Evolutionary conservation across 2,888 invertebrate genomes (phyloP), one percentile per base, ranked within the genome.

Genomic region (Unio delphinus): DNA sequence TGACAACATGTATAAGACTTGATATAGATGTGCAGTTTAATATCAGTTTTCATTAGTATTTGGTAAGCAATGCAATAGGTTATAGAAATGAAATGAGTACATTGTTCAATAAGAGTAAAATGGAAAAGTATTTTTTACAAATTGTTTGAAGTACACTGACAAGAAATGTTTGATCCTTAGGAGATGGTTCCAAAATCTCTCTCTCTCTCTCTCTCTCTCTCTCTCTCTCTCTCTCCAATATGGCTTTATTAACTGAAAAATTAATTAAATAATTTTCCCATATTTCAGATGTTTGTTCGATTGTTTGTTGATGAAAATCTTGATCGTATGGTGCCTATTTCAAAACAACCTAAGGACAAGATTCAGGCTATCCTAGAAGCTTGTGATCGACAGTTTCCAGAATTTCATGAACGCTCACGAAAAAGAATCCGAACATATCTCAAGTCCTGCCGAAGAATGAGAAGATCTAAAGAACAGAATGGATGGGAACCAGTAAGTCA

Each of bases 341-440:
- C 97, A 67, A 97, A 98, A 89, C 98, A 98, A 91, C 98, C 98
- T 15, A 98, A 98, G 90, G 98, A 98, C 90, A 98, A 98, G 92
- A 96, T 98, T 81, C 97, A 98, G 89, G 98, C 97, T 28, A 98
- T 98, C 89, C 96, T 98, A 78, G 98, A 98, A 90, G 97, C 97
- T 28, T 98, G 98, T 91, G 96, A 97, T 75, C 92, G 98, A 83
- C 98, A 98, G 92, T 98, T 98, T 89, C 97, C 98, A 72, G 98
- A 98, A 91, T 97, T 97, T 88, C 96, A 96, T 72, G 97, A 97
- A 89, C 93, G 98, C 72, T 96, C 98, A 72, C 93, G 98, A 81
- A 98, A 98, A 91, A 92, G 98, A 79, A 97, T 98, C 89, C 92
- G 98, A 80, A 98, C 98, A 68, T 98, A 98, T 91, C 92, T 98